Evolutionary conservation across 2,797 vertebrate genomes (phyloP).

Genomic region (Aldrovandia affinis): DNA sequence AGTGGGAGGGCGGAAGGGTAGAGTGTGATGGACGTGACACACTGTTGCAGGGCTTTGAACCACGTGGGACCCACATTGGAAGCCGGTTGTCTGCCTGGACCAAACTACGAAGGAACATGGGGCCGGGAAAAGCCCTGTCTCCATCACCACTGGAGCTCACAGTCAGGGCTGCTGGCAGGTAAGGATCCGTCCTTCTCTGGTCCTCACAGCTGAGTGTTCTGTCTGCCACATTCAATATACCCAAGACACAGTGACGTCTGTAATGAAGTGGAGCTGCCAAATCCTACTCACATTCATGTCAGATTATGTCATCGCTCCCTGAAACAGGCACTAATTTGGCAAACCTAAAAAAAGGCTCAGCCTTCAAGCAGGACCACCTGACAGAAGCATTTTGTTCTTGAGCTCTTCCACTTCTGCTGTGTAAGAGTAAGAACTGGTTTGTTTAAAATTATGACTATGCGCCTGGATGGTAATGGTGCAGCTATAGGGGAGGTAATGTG

Average conservation of each 20-base stretch:
- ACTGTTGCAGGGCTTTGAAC: slow-evolving; percentile 88
- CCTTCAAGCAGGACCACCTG: slow-evolving; percentile 12
- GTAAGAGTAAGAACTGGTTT: neutral
- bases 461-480: no score
- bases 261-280: slow-evolving; percentile 5
- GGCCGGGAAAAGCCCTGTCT: slow-evolving; percentile 83
- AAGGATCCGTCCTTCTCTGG: neutral
- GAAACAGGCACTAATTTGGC: slow-evolving; percentile 18
- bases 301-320: slow-evolving; percentile 30
- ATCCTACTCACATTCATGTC: neutral
- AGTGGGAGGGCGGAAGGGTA: neutral
- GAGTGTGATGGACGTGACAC: neutral
- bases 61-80: slow-evolving; percentile 88
- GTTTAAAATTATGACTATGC: no score
- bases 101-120: slow-evolving; percentile 83
- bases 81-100: slow-evolving; percentile 84
- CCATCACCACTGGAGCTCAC: slow-evolving; percentile 72
- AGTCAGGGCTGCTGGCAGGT: slow-evolving; percentile 61
- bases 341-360: neutral
- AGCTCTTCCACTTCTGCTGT: neutral
- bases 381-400: neutral
- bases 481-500: no score
- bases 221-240: neutral
- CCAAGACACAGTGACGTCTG: neutral
- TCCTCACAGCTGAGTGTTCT: no score